Evolutionary conservation across 1,140 invertebrate genomes (phyloP).

Genomic region (Uloborus diversus): DNA sequence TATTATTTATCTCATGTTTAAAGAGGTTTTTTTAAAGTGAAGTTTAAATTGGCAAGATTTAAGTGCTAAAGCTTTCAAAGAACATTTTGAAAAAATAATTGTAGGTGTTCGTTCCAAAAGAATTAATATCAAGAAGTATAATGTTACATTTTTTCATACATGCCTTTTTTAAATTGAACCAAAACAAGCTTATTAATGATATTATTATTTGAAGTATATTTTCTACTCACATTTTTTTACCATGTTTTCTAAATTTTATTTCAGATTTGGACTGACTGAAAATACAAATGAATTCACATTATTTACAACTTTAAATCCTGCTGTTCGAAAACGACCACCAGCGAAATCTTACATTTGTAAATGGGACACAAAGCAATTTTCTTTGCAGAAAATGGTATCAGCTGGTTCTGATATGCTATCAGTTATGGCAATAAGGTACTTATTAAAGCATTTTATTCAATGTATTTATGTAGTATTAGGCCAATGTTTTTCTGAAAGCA

Average conservation of each 20-base stretch:
- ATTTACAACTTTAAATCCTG: conserved; percentile 84
- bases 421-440: conserved; percentile 78
- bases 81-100: too few species aligned
- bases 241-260: too few species aligned
- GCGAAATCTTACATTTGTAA: conserved; percentile 65
- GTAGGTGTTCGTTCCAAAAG: too few species aligned
- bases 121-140: too few species aligned
- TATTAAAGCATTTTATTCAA: background rate
- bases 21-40: too few species aligned
- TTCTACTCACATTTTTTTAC: background rate
- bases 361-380: conserved; percentile 66
- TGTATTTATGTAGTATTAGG: background rate
- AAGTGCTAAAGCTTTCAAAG: too few species aligned
- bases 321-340: conserved; percentile 70
- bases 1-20: too few species aligned
- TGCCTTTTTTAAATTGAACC: too few species aligned
- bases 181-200: too few species aligned
- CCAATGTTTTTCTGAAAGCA: background rate
- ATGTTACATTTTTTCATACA: background rate
- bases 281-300: conserved; percentile 74
- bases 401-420: conserved; percentile 76
- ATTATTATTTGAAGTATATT: background rate
- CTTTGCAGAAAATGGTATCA: conserved; percentile 61
- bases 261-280: conserved; percentile 77
- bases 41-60: too few species aligned